Evolutionary conservation across 92 coral and sea anemone genomes (phyloP).

Genomic region (Parazoanthus darwini): DNA sequence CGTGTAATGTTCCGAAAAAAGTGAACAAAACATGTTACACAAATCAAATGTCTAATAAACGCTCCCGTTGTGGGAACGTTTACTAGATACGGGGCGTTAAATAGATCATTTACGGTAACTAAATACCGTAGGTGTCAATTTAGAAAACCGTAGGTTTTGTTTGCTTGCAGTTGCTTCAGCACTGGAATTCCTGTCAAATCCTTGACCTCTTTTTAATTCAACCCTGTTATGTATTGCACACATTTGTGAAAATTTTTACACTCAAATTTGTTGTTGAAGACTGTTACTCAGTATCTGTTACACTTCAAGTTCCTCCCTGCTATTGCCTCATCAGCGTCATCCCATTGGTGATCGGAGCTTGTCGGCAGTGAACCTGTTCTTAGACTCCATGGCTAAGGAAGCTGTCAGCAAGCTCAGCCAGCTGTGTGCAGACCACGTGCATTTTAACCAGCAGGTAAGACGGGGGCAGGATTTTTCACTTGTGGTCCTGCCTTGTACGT

Average conservation of each 20-base stretch:
- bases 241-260: no score
- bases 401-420: conserved; percentile 85
- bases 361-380: conserved; percentile 93
- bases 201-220: neutral
- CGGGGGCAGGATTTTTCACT: neutral
- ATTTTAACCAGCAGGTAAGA: conserved; percentile 88
- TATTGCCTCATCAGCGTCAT: conserved; percentile 71
- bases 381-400: conserved; percentile 96
- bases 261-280: neutral
- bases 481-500: neutral
- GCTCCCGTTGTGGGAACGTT: no score
- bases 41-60: no score
- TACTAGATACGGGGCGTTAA: no score
- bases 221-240: neutral
- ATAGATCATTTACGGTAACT: no score
- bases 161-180: no score
- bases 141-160: no score
- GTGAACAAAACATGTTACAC: no score
- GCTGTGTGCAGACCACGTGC: conserved; percentile 87
- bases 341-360: conserved; percentile 97
- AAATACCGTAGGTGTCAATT: no score
- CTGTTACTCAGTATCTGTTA: neutral
- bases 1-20: no score
- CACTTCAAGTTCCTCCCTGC: neutral
- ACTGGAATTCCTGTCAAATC: no score